These are phyloP conservation scores for Zeugodacus cucurbitae DNA, from an alignment of 1,140 invertebrate species.

Conservation along the genomic window DNA sequence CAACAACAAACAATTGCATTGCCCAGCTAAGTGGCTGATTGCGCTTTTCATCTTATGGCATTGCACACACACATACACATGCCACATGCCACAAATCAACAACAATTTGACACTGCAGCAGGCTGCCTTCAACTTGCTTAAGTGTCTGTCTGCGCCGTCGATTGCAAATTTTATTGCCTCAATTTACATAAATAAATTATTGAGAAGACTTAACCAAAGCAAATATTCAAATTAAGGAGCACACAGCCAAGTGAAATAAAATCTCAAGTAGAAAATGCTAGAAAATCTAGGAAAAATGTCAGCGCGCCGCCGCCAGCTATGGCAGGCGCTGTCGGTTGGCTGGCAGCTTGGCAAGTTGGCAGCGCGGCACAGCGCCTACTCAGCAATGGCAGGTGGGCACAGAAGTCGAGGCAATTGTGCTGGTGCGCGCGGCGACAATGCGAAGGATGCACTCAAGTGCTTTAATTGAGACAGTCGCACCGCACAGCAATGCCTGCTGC, in stretches of 20 bases:
- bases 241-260: neutral
- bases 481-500: no score
- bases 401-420: slow-evolving; percentile 1
- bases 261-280: neutral
- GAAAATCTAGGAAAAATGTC: neutral
- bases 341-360: neutral
- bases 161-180: slow-evolving; percentile 35
- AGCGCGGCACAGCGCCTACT: neutral
- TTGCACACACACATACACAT: neutral
- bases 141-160: slow-evolving; percentile 2
- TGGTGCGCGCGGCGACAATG: neutral
- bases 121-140: neutral
- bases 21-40: slow-evolving; percentile 20
- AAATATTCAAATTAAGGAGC: neutral
- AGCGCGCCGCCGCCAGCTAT: neutral
- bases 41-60: neutral
- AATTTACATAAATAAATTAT: slow-evolving; percentile 40
- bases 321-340: neutral
- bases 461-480: slow-evolving; percentile 24
- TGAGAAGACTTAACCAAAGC: slow-evolving; percentile 16
- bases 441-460: slow-evolving; percentile 33
- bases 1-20: neutral
- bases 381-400: neutral
- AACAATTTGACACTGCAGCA: neutral
- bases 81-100: neutral